Conservation (phyloP, 2,797 vertebrate genomes). For the Gastrophryne carolinensis region DNA sequence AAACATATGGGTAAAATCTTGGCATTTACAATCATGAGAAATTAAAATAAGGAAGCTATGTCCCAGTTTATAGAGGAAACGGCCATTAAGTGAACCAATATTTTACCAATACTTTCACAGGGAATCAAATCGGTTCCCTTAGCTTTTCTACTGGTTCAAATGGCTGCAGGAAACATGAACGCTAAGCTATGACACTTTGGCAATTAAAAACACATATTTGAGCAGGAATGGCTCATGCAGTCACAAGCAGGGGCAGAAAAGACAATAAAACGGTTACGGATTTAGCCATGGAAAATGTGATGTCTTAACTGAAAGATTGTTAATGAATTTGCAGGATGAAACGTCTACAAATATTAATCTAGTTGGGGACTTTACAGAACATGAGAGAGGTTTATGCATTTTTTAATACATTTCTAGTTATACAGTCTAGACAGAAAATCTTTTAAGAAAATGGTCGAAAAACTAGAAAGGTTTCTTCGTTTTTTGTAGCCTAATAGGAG, state of each 20-base stretch:
- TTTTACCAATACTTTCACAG: background rate
- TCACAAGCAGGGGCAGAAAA: slow-evolving; percentile 9
- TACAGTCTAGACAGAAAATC: slow-evolving; percentile 10
- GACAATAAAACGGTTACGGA: background rate
- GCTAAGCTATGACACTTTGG: too few relatives aligned
- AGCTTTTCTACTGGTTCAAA: too few relatives aligned
- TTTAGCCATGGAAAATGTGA: background rate
- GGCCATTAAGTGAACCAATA: background rate
- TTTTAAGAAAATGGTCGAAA: slow-evolving; percentile 15
- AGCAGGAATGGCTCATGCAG: slow-evolving; percentile 17
- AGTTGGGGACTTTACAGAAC: background rate
- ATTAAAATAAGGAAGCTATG: background rate
- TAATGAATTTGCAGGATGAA: slow-evolving; percentile 14
- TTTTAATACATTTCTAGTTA: slow-evolving; percentile 18
- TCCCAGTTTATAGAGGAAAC: background rate
- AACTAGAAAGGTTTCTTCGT: background rate
- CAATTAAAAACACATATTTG: background rate
- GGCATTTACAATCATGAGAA: background rate
- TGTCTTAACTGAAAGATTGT: background rate
- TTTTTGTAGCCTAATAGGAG: slow-evolving; percentile 5
- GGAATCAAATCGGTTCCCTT: too few relatives aligned
- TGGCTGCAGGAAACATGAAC: too few relatives aligned
- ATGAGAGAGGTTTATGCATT: slow-evolving; percentile 13
- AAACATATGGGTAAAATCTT: slow-evolving; percentile 21
- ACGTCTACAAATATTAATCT: slow-evolving; percentile 29